Evolutionary conservation across 2,113 vertebrate species (phyloP).

Genomic region (Todiramphus saurophagus): DNA sequence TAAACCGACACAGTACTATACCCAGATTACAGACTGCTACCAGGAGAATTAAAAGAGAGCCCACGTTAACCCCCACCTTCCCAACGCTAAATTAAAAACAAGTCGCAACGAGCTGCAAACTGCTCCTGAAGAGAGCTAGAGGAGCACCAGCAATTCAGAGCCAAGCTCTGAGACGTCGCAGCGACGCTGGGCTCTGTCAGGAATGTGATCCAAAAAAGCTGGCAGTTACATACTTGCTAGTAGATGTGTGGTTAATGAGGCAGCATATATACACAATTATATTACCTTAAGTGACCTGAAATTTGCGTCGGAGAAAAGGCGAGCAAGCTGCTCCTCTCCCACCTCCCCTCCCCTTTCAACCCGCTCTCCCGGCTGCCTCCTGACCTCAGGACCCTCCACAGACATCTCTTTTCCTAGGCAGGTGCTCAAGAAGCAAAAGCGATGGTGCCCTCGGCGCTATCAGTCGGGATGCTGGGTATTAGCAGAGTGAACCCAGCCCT

Average conservation of each 20-base stretch:
- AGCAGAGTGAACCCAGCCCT: background rate
- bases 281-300: conserved; percentile 35
- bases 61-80: background rate
- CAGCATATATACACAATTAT: background rate
- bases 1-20: background rate
- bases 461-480: background rate
- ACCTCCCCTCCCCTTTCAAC: background rate
- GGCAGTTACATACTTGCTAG: background rate
- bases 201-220: background rate
- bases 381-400: background rate
- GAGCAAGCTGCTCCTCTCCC: background rate
- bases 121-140: background rate
- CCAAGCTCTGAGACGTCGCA: background rate
- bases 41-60: background rate
- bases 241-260: background rate
- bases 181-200: background rate
- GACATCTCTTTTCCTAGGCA: background rate
- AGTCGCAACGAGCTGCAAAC: background rate
- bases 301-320: background rate
- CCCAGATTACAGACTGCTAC: background rate
- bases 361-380: background rate
- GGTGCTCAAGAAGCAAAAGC: background rate
- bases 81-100: background rate
- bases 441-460: background rate
- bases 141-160: background rate